Base-by-base conservation (phyloP, 1,140 invertebrate species). In the Drosophila pandora region DNA sequence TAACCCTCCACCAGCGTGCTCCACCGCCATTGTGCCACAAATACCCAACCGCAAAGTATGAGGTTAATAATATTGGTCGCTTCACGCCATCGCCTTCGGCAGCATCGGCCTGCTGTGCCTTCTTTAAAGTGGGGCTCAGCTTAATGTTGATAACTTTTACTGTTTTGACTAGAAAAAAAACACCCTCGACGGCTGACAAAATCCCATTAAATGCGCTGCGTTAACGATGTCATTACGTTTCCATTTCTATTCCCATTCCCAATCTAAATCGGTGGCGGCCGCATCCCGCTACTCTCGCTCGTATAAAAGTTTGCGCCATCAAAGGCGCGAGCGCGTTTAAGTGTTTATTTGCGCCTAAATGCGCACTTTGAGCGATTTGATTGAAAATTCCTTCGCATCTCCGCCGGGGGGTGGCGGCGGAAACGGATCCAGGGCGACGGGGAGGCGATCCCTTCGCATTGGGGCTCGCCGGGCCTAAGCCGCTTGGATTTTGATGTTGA, bases 281-380 rank as follows among this genome's bases (percentile, higher is more conserved):
- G 64, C 73, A 63, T 74, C 67, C 56, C 52, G 30, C 32, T 48
- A 52, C 30, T 8, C 41, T 12, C 13, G 13, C 41, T 65, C 61
- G 50, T 58, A 85, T 85, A 82, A 85, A 76, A 85, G 85, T 79
- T 82, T 72, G 52, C 52, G 63, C 74, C 82, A 87, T 87, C 82
- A 87, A 87, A 87, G 82, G 75, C 83, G 82, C 83, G 83, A 88
- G 74, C 78, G 82, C 83, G 83, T 87, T 88, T 87, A 88, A 83
- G 79, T 87, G 82, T 88, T 87, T 87, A 87, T 87, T 87, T 88
- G 82, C 82, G 82, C 82, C 82, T 88, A 87, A 87, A 87, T 88
- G 82, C 83, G 82, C 82, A 88, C 82, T 87, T 87, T 87, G 82
- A 87, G 78, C 82, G 83, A 87, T 88, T 87, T 85, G 82, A 85